Percentiles rank a stretch among this genome's conserved stretches.
Conservation (phyloP, 2,797 vertebrate genomes). For the Parambassis ranga region DNA sequence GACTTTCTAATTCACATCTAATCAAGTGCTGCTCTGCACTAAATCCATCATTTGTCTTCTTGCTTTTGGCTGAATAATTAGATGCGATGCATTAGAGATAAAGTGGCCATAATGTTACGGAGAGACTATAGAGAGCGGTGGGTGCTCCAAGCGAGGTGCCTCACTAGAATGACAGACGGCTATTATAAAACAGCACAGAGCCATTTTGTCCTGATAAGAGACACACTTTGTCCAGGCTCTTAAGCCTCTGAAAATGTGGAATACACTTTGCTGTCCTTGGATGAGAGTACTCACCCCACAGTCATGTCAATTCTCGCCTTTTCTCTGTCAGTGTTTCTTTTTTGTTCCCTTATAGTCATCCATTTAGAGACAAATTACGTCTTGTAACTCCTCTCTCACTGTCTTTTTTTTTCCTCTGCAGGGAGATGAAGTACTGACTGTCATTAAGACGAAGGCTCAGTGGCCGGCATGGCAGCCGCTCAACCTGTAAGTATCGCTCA, state of each 20-base stretch:
- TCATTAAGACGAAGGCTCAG: conserved; percentile 98
- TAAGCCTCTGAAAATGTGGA: conserved; percentile 39
- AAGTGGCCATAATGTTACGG: conserved; percentile 24
- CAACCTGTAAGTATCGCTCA: conserved; percentile 90
- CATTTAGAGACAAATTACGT: conserved; percentile 43
- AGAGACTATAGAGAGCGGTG: background rate
- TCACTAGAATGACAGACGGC: conserved; percentile 26
- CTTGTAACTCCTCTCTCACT: conserved; percentile 5
- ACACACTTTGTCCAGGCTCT: conserved; percentile 36
- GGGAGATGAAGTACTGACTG: conserved; percentile 96
- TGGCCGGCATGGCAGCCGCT: conserved; percentile 99
- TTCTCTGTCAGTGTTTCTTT: conserved; percentile 37
- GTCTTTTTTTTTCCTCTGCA: conserved; percentile 62
- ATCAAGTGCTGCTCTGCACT: conserved; percentile 5
- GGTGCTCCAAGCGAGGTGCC: background rate
- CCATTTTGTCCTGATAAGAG: conserved; percentile 39
- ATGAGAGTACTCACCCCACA: conserved; percentile 39
- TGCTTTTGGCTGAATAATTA: conserved; percentile 21
- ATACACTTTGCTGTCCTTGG: conserved; percentile 31
- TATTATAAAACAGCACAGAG: conserved; percentile 32
- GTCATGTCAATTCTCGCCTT: conserved; percentile 31
- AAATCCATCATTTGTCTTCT: conserved; percentile 3
- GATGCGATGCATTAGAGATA: conserved; percentile 10
- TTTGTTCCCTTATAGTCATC: conserved; percentile 18
- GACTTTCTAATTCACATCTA: conserved; percentile 4